Evolutionary conservation across 1,140 invertebrate species (phyloP).

Genomic region (Trissolcus basalis): DNA sequence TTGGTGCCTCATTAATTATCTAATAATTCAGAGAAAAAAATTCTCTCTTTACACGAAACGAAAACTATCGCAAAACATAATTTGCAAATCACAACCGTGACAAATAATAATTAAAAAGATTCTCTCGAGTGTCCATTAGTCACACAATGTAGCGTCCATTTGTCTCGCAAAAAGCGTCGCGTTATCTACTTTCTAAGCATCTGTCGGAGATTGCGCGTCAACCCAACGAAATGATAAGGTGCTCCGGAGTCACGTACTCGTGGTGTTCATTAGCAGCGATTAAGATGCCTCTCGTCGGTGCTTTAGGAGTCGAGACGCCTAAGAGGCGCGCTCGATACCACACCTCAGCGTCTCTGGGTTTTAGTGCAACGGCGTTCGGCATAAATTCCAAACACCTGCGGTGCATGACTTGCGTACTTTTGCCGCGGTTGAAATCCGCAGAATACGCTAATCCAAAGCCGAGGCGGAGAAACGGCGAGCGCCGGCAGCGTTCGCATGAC

Average conservation of each 20-base stretch:
- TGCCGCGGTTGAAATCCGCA: constrained; percentile 11
- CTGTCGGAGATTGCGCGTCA: constrained; percentile 15
- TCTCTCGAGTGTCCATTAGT: too few species aligned
- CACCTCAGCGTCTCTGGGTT: constrained; percentile 50
- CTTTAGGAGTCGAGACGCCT: constrained; percentile 47
- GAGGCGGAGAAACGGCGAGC: too few species aligned
- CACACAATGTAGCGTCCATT: too few species aligned
- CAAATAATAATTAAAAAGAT: too few species aligned
- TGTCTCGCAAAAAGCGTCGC: constrained; percentile 13
- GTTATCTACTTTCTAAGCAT: constrained; percentile 49
- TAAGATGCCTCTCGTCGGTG: constrained; percentile 63
- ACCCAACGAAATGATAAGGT: constrained; percentile 36
- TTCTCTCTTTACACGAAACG: too few species aligned
- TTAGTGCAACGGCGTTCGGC: constrained; percentile 38
- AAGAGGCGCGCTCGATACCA: constrained; percentile 56
- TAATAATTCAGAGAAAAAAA: too few species aligned
- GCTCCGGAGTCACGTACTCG: constrained; percentile 55
- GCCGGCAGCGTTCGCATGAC: constrained; percentile 20
- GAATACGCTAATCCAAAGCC: constrained; percentile 12
- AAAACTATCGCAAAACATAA: too few species aligned
- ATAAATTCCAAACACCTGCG: constrained; percentile 59
- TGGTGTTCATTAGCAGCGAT: constrained; percentile 68
- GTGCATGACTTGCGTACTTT: constrained; percentile 50
- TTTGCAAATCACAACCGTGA: too few species aligned
- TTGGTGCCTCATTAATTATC: too few species aligned